Conservation (phyloP, 1,140 invertebrate species). For the Heterodera carotae region DNA sequence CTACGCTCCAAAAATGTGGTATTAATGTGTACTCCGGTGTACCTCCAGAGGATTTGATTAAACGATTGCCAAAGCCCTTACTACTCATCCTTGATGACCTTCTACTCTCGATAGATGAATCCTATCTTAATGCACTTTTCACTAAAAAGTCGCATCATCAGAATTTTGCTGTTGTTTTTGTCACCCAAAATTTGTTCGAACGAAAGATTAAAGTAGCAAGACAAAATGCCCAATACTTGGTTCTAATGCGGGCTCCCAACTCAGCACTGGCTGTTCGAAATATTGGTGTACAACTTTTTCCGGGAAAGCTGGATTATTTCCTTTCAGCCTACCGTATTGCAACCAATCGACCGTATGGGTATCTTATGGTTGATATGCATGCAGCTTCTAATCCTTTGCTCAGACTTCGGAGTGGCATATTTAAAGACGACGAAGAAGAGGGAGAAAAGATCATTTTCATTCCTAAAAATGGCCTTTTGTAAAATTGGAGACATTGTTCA, state of each 20-base stretch:
- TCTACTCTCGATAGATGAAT: slow-evolving; percentile 6
- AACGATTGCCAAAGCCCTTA: neutral
- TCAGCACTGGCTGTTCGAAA: slow-evolving; percentile 8
- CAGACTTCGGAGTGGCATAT: slow-evolving; percentile 23
- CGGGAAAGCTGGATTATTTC: slow-evolving; percentile 15
- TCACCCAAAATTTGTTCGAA: slow-evolving; percentile 1
- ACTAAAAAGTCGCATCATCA: slow-evolving; percentile 26
- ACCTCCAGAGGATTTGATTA: slow-evolving; percentile 4
- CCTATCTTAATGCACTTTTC: slow-evolving; percentile 4
- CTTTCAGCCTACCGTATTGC: slow-evolving; percentile 12
- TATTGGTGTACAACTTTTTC: slow-evolving; percentile 24
- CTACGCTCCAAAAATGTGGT: neutral
- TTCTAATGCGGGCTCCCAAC: slow-evolving; percentile 26
- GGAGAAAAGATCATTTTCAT: slow-evolving; percentile 24
- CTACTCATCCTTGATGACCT: slow-evolving; percentile 4
- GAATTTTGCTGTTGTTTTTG: slow-evolving; percentile 16
- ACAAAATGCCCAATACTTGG: slow-evolving; percentile 23
- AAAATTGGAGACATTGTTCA: slow-evolving; percentile 11
- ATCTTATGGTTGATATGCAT: slow-evolving; percentile 21
- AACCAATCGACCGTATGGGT: slow-evolving; percentile 20
- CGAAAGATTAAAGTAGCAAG: slow-evolving; percentile 18
- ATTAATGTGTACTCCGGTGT: neutral
- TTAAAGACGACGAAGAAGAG: slow-evolving; percentile 20
- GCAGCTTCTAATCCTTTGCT: slow-evolving; percentile 16
- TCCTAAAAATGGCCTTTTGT: slow-evolving; percentile 18